phyloP scores from a whole-genome alignment of 2,113 vertebrate genomes.

The Nematolebias whitei region DNA sequence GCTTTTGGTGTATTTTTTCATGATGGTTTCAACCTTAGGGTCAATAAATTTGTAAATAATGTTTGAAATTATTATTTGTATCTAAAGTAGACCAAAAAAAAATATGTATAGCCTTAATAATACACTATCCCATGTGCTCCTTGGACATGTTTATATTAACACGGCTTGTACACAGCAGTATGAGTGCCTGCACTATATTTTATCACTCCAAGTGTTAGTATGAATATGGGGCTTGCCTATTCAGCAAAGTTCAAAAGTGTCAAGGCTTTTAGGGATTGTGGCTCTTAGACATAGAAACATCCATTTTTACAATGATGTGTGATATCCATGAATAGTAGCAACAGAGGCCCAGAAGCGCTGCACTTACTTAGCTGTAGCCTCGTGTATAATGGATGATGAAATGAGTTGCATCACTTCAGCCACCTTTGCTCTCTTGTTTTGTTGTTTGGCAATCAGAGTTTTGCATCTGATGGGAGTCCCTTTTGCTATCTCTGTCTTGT shows the following conservation, averaged over 20 bases:
- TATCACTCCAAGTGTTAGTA: conserved; percentile 5
- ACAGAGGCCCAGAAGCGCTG: conserved; percentile 19
- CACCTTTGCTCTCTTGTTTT: conserved; percentile 46
- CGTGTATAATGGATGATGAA: conserved; percentile 53
- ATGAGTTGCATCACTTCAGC: conserved; percentile 39
- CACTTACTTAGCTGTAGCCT: conserved; percentile 28
- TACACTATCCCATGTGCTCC: not conserved
- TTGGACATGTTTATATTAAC: not conserved
- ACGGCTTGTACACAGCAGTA: not conserved
- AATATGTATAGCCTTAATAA: not conserved
- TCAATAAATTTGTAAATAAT: not conserved
- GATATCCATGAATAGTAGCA: conserved; percentile 26
- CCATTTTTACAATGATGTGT: conserved; percentile 23
- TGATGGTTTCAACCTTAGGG: too few species aligned
- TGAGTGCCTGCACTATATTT: not conserved
- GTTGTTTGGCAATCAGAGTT: conserved; percentile 17
- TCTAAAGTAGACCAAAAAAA: not conserved
- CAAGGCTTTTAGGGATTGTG: conserved; percentile 22
- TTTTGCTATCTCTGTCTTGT: not conserved
- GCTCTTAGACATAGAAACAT: conserved; percentile 37
- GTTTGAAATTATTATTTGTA: not conserved
- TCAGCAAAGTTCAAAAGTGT: conserved; percentile 36
- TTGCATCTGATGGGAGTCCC: conserved; percentile 2
- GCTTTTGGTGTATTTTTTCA: too few species aligned
- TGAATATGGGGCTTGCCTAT: conserved; percentile 34